Percentiles rank a stretch among this genome's conserved stretches.
phyloP scores from a whole-genome alignment of 2,888 invertebrate species.

The Noctua pronuba region DNA sequence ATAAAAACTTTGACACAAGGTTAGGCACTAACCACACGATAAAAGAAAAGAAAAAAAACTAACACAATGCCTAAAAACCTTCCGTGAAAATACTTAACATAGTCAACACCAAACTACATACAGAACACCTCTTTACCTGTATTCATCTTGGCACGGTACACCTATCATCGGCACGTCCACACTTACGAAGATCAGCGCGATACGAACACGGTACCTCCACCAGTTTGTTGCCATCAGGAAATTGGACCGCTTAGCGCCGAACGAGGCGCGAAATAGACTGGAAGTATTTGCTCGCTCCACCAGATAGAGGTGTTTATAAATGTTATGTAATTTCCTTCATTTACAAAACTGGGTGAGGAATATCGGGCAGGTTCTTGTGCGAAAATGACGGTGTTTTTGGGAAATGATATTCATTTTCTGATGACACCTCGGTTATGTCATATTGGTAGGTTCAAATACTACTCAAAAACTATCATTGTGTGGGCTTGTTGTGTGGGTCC shows the following conservation, averaged over 20 bases:
- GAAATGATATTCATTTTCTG: background rate
- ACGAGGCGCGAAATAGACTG: constrained; percentile 62
- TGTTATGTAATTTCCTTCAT: constrained; percentile 62
- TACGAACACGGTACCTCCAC: constrained; percentile 40
- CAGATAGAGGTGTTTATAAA: constrained; percentile 57
- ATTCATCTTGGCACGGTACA: background rate
- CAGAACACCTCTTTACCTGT: background rate
- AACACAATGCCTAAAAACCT: background rate
- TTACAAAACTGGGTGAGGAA: constrained; percentile 26
- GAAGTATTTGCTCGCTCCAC: constrained; percentile 56
- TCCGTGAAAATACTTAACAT: background rate
- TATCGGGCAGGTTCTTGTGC: background rate
- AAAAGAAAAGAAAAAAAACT: too few relatives aligned
- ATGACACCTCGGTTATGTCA: background rate
- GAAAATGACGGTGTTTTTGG: background rate
- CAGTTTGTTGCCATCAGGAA: constrained; percentile 65
- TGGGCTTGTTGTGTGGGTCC: background rate
- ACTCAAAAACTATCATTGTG: background rate
- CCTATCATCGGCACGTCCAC: constrained; percentile 35
- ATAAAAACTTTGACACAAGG: too few relatives aligned
- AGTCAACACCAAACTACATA: background rate
- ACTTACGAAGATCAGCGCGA: constrained; percentile 50
- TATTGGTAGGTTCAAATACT: background rate
- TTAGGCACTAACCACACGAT: too few relatives aligned
- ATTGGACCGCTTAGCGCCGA: constrained; percentile 65